phyloP scores from a whole-genome alignment of 2,113 vertebrate genomes.

The Stomatorhinus ivindoensis region DNA sequence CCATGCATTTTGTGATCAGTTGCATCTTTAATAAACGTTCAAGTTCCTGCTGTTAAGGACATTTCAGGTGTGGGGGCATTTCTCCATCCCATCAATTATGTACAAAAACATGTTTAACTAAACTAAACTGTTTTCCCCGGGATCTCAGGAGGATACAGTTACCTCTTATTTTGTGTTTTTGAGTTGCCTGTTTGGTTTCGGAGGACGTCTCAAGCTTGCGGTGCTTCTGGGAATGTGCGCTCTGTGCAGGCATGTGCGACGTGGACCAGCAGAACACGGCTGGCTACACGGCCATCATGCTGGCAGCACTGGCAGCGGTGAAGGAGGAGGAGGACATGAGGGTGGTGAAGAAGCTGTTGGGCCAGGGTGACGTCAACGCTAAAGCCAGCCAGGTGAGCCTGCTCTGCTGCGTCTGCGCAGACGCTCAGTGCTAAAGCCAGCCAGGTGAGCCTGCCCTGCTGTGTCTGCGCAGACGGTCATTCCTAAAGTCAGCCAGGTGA shows the following conservation, averaged over 20 bases:
- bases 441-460: too few relatives aligned
- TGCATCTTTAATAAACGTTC: background rate
- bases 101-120: background rate
- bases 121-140: background rate
- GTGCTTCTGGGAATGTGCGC: background rate
- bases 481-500: too few relatives aligned
- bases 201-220: background rate
- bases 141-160: background rate
- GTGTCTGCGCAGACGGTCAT: too few relatives aligned
- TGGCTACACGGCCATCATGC: conserved; percentile 89
- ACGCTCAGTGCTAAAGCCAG: background rate
- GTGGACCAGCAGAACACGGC: conserved; percentile 89
- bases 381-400: conserved; percentile 81
- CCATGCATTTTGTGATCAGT: background rate
- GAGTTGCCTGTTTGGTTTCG: background rate
- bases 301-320: conserved; percentile 76
- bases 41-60: background rate
- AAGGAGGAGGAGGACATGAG: conserved; percentile 74
- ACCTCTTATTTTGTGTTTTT: background rate
- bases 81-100: background rate
- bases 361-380: conserved; percentile 78
- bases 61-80: background rate
- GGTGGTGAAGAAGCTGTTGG: conserved; percentile 78
- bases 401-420: background rate
- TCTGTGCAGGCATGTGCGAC: conserved; percentile 66